Conservation (phyloP, 2,888 invertebrate genomes). For the Phrixothrix hirtus region DNA sequence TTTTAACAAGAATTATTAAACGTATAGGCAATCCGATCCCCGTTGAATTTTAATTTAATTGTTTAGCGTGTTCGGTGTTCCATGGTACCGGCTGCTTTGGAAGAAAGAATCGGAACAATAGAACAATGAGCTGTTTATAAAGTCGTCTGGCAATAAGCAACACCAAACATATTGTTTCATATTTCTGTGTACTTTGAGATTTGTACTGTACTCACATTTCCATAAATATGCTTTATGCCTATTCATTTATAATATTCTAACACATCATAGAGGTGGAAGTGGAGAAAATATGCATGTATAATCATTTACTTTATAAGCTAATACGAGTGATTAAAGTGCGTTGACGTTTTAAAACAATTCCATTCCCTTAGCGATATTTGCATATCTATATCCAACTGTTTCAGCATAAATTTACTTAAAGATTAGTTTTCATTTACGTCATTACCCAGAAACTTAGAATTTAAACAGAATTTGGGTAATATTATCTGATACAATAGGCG, state of each 20-base stretch:
- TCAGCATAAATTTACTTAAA: no score
- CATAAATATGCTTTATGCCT: slow-evolving; percentile 3
- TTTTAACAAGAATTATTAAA: no score
- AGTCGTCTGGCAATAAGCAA: slow-evolving; percentile 16
- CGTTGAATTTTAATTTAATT: slow-evolving; percentile 25
- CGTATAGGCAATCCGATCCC: not conserved
- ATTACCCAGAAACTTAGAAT: no score
- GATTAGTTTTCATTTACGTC: no score
- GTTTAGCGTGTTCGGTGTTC: slow-evolving; percentile 33
- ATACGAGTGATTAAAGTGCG: not conserved
- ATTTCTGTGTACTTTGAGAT: slow-evolving; percentile 14
- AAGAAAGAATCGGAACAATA: slow-evolving; percentile 35
- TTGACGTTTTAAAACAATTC: no score
- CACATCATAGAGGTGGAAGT: no score
- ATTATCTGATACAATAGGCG: no score
- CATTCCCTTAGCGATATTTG: no score
- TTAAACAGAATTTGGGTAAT: no score
- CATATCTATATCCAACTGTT: no score
- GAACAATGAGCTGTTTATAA: slow-evolving; percentile 27
- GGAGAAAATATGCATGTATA: no score
- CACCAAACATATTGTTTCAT: slow-evolving; percentile 21
- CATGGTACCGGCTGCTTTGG: slow-evolving; percentile 37
- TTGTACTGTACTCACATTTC: slow-evolving; percentile 2
- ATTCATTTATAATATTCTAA: no score
- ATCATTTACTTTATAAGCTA: not conserved